Evolutionary conservation across 2,797 vertebrate species (phyloP).

Genomic region (Clarias fuscus): DNA sequence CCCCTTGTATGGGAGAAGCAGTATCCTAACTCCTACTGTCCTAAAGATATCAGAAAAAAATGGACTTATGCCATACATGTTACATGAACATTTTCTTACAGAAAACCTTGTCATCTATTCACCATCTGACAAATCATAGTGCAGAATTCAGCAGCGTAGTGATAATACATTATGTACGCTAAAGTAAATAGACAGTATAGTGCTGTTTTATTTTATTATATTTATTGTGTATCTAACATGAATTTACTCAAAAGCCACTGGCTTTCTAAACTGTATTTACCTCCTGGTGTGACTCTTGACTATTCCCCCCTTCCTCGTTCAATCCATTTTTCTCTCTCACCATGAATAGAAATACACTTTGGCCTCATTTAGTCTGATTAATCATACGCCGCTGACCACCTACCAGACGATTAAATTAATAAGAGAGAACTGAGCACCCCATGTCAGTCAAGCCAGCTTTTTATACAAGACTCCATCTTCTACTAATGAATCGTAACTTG

Average conservation of each 20-base stretch:
- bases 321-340: slow-evolving; percentile 38
- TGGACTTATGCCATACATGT: neutral
- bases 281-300: slow-evolving; percentile 39
- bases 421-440: neutral
- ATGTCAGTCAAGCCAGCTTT: neutral
- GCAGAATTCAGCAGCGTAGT: neutral
- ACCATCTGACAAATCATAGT: neutral
- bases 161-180: neutral
- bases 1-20: no score
- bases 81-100: neutral
- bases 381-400: slow-evolving; percentile 47
- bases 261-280: slow-evolving; percentile 6
- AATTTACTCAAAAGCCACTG: neutral
- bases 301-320: slow-evolving; percentile 38
- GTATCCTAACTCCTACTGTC: neutral
- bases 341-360: slow-evolving; percentile 32
- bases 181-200: neutral
- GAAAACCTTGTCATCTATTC: neutral
- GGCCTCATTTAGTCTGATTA: slow-evolving; percentile 52
- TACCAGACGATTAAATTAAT: slow-evolving; percentile 48
- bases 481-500: slow-evolving; percentile 11
- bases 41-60: neutral
- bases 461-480: slow-evolving; percentile 7
- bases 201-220: neutral
- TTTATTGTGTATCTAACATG: neutral